phyloP scores from a whole-genome alignment of 2,113 vertebrate species.

The Albula glossodonta region DNA sequence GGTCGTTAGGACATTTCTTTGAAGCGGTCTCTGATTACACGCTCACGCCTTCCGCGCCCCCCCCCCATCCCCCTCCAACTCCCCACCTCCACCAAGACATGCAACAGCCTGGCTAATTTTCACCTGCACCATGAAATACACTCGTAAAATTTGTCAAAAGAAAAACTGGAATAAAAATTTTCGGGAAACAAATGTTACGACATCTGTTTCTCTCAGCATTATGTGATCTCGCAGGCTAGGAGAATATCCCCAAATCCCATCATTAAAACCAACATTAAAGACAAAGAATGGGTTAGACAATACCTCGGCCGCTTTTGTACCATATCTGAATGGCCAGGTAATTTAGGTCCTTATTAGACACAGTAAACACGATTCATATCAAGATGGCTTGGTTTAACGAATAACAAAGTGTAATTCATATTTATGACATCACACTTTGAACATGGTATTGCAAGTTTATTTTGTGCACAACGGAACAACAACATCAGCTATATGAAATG shows the following conservation, averaged over 20 bases:
- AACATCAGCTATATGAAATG: too few species aligned
- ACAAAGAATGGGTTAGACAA: background rate
- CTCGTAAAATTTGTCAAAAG: constrained; percentile 11
- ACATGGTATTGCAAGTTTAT: background rate
- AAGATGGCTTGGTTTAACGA: background rate
- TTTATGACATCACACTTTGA: background rate
- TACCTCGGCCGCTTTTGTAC: background rate
- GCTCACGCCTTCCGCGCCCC: background rate
- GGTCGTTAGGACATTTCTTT: constrained; percentile 13
- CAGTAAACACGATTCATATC: background rate
- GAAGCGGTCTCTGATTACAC: constrained; percentile 21
- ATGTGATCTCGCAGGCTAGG: background rate
- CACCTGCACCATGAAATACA: constrained; percentile 19
- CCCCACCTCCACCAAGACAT: background rate
- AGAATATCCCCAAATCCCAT: background rate
- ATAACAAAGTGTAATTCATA: background rate
- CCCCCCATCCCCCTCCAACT: too few species aligned
- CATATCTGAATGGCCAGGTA: background rate
- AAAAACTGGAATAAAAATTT: constrained; percentile 12
- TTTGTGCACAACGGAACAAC: too few species aligned
- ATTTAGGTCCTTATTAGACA: background rate
- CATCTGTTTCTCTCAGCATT: constrained; percentile 13
- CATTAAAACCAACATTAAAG: background rate
- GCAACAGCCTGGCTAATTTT: constrained; percentile 9
- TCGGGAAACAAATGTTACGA: background rate